These are phyloP conservation scores for Solen grandis DNA, from an alignment of 1,140 invertebrate genomes.

Conservation along the genomic window DNA sequence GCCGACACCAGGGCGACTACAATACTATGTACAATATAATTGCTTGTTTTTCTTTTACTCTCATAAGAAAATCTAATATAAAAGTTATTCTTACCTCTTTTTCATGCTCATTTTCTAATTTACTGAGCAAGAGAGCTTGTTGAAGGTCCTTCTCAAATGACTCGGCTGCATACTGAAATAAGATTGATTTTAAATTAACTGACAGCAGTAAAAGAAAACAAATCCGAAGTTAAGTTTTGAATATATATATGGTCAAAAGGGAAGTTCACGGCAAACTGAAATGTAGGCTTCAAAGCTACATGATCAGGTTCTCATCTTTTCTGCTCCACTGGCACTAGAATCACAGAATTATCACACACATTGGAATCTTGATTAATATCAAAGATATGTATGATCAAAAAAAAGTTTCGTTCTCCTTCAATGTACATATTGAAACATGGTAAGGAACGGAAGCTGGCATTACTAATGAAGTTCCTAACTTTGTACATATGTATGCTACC, in stretches of 20 bases:
- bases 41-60: no score
- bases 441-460: no score
- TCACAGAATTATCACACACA: not conserved
- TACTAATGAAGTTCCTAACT: no score
- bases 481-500: no score
- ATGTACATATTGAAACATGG: no score
- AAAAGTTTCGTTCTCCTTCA: no score
- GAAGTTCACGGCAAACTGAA: not conserved
- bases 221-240: not conserved
- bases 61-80: no score
- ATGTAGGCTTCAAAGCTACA: not conserved
- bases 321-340: not conserved
- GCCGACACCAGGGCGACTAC: no score
- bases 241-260: not conserved
- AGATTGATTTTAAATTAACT: not conserved
- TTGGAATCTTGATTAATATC: not conserved
- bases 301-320: not conserved
- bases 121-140: conserved; percentile 47
- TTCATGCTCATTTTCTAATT: conserved; percentile 44
- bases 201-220: not conserved
- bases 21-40: no score
- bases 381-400: no score
- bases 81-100: conserved; percentile 54
- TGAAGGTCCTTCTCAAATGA: conserved; percentile 52
- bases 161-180: conserved; percentile 43